phyloP scores from a whole-genome alignment of 2,113 vertebrate genomes.

The Sterrhoptilus dennistouni region DNA sequence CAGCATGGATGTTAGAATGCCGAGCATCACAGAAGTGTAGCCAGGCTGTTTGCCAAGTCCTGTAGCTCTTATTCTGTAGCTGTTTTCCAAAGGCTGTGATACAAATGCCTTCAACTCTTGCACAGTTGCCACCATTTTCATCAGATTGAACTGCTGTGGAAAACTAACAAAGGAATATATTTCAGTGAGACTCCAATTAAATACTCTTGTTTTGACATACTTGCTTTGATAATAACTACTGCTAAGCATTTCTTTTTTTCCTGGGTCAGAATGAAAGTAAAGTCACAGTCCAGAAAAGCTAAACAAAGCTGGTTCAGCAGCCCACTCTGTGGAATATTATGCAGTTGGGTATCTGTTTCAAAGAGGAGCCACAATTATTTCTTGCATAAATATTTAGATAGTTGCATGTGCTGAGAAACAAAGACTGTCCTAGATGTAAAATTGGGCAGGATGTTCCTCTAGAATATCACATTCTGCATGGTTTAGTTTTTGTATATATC shows the following conservation, averaged over 20 bases:
- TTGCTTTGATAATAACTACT: constrained; percentile 8
- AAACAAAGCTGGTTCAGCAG: constrained; percentile 52
- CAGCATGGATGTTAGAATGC: background rate
- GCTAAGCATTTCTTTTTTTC: background rate
- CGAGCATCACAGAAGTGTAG: background rate
- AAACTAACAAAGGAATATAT: constrained; percentile 31
- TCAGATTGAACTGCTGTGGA: background rate
- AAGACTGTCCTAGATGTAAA: background rate
- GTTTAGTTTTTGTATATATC: background rate
- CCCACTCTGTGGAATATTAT: background rate
- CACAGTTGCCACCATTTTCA: constrained; percentile 33
- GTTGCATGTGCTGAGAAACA: constrained; percentile 38
- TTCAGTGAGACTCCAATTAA: constrained; percentile 25
- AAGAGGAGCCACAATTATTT: constrained; percentile 26
- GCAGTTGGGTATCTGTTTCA: constrained; percentile 36
- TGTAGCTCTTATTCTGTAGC: background rate
- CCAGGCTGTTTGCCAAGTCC: constrained; percentile 15
- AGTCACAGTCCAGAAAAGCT: constrained; percentile 25
- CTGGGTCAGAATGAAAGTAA: background rate
- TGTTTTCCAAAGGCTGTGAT: constrained; percentile 14
- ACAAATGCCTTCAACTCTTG: constrained; percentile 9
- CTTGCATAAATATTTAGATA: constrained; percentile 62
- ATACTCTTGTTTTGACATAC: constrained; percentile 29
- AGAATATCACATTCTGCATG: background rate
- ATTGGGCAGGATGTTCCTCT: background rate